Percentiles rank a stretch among this genome's conserved stretches.
Evolutionary conservation across 2,113 vertebrate species (phyloP).

Genomic region (Myxocyprinus asiaticus): DNA sequence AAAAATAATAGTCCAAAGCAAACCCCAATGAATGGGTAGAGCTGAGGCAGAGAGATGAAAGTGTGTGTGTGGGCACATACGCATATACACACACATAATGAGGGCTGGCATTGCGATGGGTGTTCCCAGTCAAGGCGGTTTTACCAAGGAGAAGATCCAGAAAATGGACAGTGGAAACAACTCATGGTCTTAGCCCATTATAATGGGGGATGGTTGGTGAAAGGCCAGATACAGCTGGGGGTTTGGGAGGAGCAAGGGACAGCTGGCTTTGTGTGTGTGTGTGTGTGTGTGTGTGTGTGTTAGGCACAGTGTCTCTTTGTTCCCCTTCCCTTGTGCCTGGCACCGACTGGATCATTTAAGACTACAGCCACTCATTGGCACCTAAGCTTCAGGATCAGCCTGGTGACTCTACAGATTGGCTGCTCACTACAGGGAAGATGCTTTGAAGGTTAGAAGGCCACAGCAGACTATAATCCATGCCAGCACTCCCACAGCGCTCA

Average conservation of each 20-base stretch:
- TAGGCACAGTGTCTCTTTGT: constrained; percentile 75
- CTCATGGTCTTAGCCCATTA: constrained; percentile 21
- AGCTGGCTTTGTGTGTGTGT: constrained; percentile 64
- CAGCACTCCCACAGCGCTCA: constrained; percentile 15
- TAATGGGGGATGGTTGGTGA: constrained; percentile 59
- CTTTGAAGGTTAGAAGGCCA: constrained; percentile 39
- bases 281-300: neutral
- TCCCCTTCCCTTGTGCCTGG: constrained; percentile 72
- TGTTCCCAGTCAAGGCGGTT: constrained; percentile 15
- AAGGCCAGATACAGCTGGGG: constrained; percentile 59
- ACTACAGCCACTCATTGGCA: constrained; percentile 57
- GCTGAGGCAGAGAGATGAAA: constrained; percentile 24
- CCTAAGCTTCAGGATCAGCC: constrained; percentile 43
- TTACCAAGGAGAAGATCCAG: constrained; percentile 34
- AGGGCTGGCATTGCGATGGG: constrained; percentile 47
- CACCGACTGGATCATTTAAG: constrained; percentile 64
- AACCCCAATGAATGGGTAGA: constrained; percentile 49
- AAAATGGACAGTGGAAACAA: constrained; percentile 38
- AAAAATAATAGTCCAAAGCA: constrained; percentile 33
- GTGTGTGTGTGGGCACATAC: constrained; percentile 26
- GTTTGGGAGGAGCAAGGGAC: constrained; percentile 61
- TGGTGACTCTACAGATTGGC: constrained; percentile 4
- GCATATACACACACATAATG: constrained; percentile 22
- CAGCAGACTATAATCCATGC: constrained; percentile 21
- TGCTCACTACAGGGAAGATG: constrained; percentile 18